A percentile compares a stretch with the other conserved stretches of the same genome.
These are phyloP conservation scores for Pachyrhynchus sulphureomaculatus DNA, from an alignment of 1,140 invertebrate species.

Conservation along the genomic window DNA sequence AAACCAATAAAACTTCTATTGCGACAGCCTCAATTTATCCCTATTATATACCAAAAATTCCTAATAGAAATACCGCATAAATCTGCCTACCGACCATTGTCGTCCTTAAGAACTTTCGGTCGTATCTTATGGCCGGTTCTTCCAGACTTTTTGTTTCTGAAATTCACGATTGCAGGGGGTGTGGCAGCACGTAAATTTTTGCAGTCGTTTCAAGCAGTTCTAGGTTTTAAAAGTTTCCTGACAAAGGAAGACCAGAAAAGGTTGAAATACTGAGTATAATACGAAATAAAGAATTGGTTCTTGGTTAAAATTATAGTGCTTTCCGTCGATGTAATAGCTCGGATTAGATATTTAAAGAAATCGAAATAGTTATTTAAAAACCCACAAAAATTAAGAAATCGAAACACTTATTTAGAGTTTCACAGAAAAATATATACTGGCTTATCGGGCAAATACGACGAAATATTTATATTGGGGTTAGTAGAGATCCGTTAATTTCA, in stretches of 20 bases:
- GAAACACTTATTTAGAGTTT: no score
- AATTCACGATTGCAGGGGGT: slow-evolving; percentile 1
- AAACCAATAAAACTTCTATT: not conserved
- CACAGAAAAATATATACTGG: no score
- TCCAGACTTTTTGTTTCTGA: slow-evolving; percentile 10
- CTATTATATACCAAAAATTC: slow-evolving; percentile 15
- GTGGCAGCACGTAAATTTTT: slow-evolving; percentile 20
- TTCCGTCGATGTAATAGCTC: no score
- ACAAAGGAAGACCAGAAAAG: slow-evolving; percentile 10
- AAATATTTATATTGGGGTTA: no score
- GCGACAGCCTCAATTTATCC: slow-evolving; percentile 3
- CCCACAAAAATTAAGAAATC: no score
- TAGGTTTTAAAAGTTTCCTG: slow-evolving; percentile 12
- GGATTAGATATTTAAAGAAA: no score
- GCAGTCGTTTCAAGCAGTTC: slow-evolving; percentile 15
- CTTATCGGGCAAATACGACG: no score
- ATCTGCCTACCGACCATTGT: slow-evolving; percentile 21
- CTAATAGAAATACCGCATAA: slow-evolving; percentile 23
- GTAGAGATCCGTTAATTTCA: no score
- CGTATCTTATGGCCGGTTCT: slow-evolving; percentile 1
- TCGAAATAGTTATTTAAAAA: no score
- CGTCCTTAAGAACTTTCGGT: slow-evolving; percentile 19
- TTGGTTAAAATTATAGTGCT: no score
- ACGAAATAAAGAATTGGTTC: not conserved
- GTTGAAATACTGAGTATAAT: slow-evolving; percentile 13